Percentiles rank a stretch among this genome's conserved stretches.
Evolutionary conservation across 92 coral and sea anemone genomes (phyloP).

Genomic region (Palythoa grandis): DNA sequence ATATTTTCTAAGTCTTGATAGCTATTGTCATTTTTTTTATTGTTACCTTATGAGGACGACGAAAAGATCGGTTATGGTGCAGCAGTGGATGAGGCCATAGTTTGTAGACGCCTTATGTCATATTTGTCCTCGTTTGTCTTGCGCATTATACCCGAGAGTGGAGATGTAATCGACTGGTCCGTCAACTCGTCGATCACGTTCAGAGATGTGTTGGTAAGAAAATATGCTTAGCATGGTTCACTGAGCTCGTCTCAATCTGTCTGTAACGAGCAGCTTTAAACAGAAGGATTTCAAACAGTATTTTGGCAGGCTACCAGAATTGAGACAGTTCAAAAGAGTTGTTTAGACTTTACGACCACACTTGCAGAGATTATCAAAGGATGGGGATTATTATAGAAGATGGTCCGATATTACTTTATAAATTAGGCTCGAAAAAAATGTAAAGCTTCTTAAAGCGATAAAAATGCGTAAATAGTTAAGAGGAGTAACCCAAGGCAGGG

Average conservation of each 20-base stretch:
- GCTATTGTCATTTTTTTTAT: neutral
- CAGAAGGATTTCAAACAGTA: neutral
- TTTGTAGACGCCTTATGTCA: conserved; percentile 65
- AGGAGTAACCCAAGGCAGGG: too few relatives aligned
- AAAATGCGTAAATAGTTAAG: too few relatives aligned
- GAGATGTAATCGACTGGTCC: conserved; percentile 90
- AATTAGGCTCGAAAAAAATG: too few relatives aligned
- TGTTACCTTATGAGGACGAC: neutral
- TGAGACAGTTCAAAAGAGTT: too few relatives aligned
- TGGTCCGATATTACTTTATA: too few relatives aligned
- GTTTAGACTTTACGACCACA: too few relatives aligned
- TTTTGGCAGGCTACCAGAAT: too few relatives aligned
- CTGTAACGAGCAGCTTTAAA: neutral
- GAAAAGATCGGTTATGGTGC: conserved; percentile 31
- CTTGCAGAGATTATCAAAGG: too few relatives aligned
- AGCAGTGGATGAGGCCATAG: conserved; percentile 19
- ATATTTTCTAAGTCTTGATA: neutral
- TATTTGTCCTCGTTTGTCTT: conserved; percentile 81
- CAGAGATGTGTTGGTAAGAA: conserved; percentile 95
- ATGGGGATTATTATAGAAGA: too few relatives aligned
- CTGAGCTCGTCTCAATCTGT: neutral
- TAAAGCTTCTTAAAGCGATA: too few relatives aligned
- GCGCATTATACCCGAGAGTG: conserved; percentile 86
- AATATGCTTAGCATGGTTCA: neutral
- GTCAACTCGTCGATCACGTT: conserved; percentile 74